Evolutionary conservation across 2,888 invertebrate species (phyloP), one percentile per base, ranked within the genome.

Genomic region (Sphaeridia pumilis): DNA sequence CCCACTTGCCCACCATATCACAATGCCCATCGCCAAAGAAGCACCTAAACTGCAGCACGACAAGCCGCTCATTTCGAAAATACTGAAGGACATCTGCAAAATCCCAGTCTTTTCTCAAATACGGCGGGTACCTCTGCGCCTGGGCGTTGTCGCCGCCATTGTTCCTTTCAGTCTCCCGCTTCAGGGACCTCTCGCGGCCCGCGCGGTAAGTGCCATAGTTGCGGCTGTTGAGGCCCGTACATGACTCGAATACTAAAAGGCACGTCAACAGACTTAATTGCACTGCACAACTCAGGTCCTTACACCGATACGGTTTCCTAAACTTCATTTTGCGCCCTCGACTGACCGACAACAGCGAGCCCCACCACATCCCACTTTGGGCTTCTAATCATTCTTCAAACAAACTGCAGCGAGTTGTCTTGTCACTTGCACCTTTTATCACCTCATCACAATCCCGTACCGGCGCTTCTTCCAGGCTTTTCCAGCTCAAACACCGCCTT

Each of bases 51-150:
- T 52, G 52, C 2, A 52, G 42, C 2, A 52, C 41, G 52, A 52
- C 52, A 41, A 52, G 46, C 3, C 52, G 25, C 31, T 52, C 52
- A 42, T 52, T 52, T 3, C 52, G 20, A 28, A 52, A 52, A 38
- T 52, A 52, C 20, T 52, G 52, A 1, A 52, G 41, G 10, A 52
- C 52, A 34, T 52, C 52, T 3, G 47, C 52, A 47, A 52, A 52
- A 25, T 52, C 52, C 52, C 52, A 52, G 47, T 47, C 47, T 17
- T 42, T 5, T 14, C 25, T 22, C 7, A 52, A n/a, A n/a, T 28
- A 31, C 1, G 47, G 26, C 1, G 46, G 46, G n/a, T n/a, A n/a
- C n/a, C n/a, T n/a, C 3, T 46, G 7, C 5, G 45, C 41, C 4
- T 42, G 17, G 14, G 42, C 22, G 12, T 31, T 34, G 14, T 28